phyloP scores from a whole-genome alignment of 2,797 vertebrate genomes.

The Martes flavigula region DNA sequence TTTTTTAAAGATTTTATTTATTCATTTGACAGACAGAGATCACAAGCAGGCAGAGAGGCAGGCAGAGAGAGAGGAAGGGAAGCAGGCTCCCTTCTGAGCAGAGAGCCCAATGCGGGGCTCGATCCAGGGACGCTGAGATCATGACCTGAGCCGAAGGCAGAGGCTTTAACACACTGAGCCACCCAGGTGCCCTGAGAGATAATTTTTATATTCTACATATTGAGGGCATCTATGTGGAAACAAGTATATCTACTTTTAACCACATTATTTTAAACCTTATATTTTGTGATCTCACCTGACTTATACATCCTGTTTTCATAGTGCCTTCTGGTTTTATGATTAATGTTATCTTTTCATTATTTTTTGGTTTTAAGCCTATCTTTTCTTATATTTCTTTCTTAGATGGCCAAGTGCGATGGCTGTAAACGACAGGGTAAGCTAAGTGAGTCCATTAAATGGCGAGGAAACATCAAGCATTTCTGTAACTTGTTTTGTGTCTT shows the following conservation, averaged over 20 bases:
- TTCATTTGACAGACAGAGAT: too few relatives aligned
- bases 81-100: too few relatives aligned
- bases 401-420: slow-evolving; percentile 95
- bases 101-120: too few relatives aligned
- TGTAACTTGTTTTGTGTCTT: slow-evolving; percentile 94
- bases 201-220: not conserved
- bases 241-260: not conserved
- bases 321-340: slow-evolving; percentile 28
- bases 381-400: slow-evolving; percentile 55
- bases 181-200: too few relatives aligned
- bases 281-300: slow-evolving; percentile 45
- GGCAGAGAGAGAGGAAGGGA: too few relatives aligned
- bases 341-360: slow-evolving; percentile 12
- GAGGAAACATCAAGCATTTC: slow-evolving; percentile 95
- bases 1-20: too few relatives aligned
- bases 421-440: slow-evolving; percentile 95
- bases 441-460: slow-evolving; percentile 91
- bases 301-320: not conserved
- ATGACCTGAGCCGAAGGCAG: too few relatives aligned
- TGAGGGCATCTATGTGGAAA: slow-evolving; percentile 14
- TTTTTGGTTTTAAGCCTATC: slow-evolving; percentile 29
- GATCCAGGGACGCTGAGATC: too few relatives aligned
- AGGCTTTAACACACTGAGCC: too few relatives aligned
- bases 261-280: not conserved
- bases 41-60: too few relatives aligned